These are phyloP conservation scores for Anableps anableps DNA, from an alignment of 2,797 vertebrate genomes.

Conservation along the genomic window DNA sequence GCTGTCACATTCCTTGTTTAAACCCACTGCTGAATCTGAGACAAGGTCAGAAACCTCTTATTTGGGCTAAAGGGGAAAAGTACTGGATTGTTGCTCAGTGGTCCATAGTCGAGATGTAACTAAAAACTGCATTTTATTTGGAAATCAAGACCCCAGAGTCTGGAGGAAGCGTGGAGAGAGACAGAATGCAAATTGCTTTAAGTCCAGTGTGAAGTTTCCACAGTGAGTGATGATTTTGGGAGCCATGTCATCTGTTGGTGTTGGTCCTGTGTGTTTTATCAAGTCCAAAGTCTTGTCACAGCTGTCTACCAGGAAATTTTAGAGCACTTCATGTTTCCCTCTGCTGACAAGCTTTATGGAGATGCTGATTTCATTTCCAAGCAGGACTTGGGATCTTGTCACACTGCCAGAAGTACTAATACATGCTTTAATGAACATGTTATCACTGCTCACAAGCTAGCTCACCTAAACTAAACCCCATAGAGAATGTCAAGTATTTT, in stretches of 20 bases:
- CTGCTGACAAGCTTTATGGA: neutral
- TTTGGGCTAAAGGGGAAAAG: neutral
- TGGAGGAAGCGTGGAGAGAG: neutral
- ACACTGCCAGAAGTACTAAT: neutral
- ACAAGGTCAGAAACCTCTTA: neutral
- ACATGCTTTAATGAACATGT: neutral
- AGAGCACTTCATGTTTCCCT: neutral
- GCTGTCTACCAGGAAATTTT: neutral
- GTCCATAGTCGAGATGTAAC: neutral
- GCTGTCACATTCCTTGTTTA: neutral
- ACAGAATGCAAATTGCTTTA: neutral
- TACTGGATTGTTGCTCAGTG: neutral
- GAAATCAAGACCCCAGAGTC: neutral
- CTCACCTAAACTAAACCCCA: neutral
- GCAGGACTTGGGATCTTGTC: neutral
- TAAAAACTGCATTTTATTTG: neutral
- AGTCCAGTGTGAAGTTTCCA: slow-evolving; percentile 1
- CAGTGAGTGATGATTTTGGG: slow-evolving; percentile 1
- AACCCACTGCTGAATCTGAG: neutral
- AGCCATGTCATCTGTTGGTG: neutral
- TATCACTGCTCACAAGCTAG: neutral
- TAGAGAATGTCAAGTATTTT: neutral
- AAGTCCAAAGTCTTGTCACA: slow-evolving; percentile 2
- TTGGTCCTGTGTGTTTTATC: slow-evolving; percentile 1
- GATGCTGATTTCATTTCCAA: neutral